Conservation (phyloP, 1,140 invertebrate genomes). For the Aricia agestis region DNA sequence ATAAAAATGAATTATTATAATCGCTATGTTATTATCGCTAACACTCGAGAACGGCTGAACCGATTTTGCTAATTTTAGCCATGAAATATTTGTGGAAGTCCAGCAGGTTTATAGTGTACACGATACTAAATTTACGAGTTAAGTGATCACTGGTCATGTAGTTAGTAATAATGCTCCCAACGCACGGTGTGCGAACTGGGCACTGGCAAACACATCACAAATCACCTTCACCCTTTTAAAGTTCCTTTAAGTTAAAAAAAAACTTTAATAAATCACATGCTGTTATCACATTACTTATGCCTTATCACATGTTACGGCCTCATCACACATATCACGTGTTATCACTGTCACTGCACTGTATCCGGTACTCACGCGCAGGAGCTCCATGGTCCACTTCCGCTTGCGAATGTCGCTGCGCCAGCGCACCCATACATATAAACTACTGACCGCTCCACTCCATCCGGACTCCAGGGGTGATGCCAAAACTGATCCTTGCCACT, state of each 20-base stretch:
- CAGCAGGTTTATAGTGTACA: too few species aligned
- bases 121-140: too few species aligned
- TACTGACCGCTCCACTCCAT: slow-evolving; percentile 58
- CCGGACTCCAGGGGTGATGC: slow-evolving; percentile 38
- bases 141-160: too few species aligned
- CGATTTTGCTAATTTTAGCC: too few species aligned
- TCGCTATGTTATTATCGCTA: too few species aligned
- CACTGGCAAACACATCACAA: not conserved
- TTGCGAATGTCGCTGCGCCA: slow-evolving; percentile 40
- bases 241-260: too few species aligned
- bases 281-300: not conserved
- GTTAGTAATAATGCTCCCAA: too few species aligned
- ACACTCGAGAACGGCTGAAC: too few species aligned
- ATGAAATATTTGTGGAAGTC: too few species aligned
- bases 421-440: slow-evolving; percentile 68
- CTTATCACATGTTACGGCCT: not conserved
- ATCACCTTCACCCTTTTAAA: not conserved
- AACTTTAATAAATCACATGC: not conserved
- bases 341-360: slow-evolving; percentile 28
- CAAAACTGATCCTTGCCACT: slow-evolving; percentile 17
- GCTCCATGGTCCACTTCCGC: slow-evolving; percentile 55
- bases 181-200: too few species aligned
- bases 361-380: slow-evolving; percentile 52
- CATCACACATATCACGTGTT: slow-evolving; percentile 31
- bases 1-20: too few species aligned